These are phyloP conservation scores for Drosophila oshimai DNA, from an alignment of 1,140 invertebrate species.

Conservation along the genomic window DNA sequence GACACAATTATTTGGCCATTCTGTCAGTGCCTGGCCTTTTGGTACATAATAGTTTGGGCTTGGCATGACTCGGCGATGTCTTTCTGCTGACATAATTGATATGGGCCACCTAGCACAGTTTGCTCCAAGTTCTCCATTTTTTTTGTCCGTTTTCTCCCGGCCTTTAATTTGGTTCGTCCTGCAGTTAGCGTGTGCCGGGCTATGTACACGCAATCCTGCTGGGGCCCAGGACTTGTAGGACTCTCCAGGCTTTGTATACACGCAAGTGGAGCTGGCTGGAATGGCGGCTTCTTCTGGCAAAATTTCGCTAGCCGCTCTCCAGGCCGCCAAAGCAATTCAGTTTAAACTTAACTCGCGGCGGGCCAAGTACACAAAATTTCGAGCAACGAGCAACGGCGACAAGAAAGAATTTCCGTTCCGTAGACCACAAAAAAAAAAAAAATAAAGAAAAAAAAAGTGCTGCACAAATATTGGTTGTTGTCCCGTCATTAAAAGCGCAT, in stretches of 20 bases:
- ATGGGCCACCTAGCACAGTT: constrained; percentile 50
- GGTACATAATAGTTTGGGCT: constrained; percentile 63
- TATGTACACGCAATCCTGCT: constrained; percentile 52
- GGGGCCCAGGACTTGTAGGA: too few relatives aligned
- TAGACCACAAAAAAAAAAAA: neutral
- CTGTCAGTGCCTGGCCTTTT: constrained; percentile 25
- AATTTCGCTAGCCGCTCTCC: constrained; percentile 23
- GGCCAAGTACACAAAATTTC: constrained; percentile 50
- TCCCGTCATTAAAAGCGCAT: constrained; percentile 75
- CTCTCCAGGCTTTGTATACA: constrained; percentile 15
- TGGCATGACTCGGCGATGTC: constrained; percentile 52
- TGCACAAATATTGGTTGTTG: constrained; percentile 66
- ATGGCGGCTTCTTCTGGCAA: constrained; percentile 33
- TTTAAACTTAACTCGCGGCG: constrained; percentile 78
- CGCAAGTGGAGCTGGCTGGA: constrained; percentile 26
- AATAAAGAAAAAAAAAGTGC: constrained; percentile 35
- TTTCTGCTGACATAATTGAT: constrained; percentile 77
- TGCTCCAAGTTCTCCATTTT: constrained; percentile 14
- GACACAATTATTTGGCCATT: neutral
- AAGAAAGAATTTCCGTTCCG: constrained; percentile 15
- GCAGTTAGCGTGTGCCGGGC: constrained; percentile 49
- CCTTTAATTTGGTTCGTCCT: constrained; percentile 5
- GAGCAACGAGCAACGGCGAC: constrained; percentile 12
- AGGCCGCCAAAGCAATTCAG: constrained; percentile 51
- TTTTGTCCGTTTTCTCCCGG: neutral